Percentiles rank a stretch among this genome's conserved stretches.
Conservation (phyloP, 2,888 invertebrate species). For the Pyrgus malvae region DNA sequence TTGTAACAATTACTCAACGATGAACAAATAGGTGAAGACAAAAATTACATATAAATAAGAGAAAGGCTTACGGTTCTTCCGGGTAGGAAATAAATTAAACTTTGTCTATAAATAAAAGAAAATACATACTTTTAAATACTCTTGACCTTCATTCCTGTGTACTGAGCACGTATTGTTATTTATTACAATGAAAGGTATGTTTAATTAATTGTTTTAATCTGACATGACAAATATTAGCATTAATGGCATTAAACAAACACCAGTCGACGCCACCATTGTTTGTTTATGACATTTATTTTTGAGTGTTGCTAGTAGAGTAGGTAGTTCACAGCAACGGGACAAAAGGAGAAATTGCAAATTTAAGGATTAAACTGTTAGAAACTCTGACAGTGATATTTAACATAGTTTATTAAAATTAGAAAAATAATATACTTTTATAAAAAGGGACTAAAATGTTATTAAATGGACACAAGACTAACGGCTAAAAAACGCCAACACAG, state of each 20-base stretch:
- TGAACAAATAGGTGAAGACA: neutral
- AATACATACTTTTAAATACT: neutral
- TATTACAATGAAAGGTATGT: neutral
- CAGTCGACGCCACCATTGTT: constrained; percentile 10
- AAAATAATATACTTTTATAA: too few species aligned
- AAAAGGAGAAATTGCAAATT: too few species aligned
- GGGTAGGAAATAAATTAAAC: neutral
- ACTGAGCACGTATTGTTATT: neutral
- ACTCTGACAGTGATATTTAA: too few species aligned
- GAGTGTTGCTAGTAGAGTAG: neutral
- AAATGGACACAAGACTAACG: too few species aligned
- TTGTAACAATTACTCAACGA: too few species aligned
- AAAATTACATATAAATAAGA: neutral
- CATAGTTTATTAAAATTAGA: too few species aligned
- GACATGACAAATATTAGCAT: constrained; percentile 3
- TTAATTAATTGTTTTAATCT: neutral
- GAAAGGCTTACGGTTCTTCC: constrained; percentile 5
- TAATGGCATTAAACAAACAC: too few species aligned
- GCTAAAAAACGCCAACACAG: too few species aligned
- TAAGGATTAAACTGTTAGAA: too few species aligned
- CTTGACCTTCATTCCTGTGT: constrained; percentile 5
- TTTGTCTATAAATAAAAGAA: neutral
- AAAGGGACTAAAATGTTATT: too few species aligned
- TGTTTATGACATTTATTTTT: neutral
- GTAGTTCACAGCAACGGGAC: too few species aligned